Evolutionary conservation across 64 coral and sea anemone genomes (phyloP).

Genomic region (Actinia tenebrosa): DNA sequence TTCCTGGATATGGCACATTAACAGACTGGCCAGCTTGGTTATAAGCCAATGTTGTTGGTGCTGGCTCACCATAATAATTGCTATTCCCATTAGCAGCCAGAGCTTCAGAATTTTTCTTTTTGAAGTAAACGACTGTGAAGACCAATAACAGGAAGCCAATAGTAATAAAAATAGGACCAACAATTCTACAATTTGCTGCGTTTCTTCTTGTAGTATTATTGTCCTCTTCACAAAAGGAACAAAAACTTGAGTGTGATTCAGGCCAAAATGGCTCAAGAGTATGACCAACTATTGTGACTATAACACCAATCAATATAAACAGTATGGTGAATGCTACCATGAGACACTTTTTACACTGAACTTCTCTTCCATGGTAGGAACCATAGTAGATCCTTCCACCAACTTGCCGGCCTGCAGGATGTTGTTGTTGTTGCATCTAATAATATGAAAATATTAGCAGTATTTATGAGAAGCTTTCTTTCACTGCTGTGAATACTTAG

Average conservation of each 20-base stretch:
- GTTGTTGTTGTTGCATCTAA: neutral
- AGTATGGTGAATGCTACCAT: neutral
- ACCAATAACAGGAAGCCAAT: neutral
- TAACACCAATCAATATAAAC: neutral
- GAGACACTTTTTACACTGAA: neutral
- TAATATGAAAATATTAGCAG: neutral
- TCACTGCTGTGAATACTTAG: too few relatives aligned
- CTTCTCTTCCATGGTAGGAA: neutral
- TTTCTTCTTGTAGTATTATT: neutral
- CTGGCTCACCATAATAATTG: neutral
- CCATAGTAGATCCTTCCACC: neutral
- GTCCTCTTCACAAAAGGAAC: neutral
- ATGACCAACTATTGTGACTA: constrained; percentile 8
- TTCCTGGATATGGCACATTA: neutral
- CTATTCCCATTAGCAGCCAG: neutral
- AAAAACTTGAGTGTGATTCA: neutral
- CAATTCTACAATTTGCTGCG: neutral
- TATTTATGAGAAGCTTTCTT: neutral
- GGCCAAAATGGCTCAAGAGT: neutral
- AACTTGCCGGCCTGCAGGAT: neutral
- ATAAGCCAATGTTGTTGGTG: constrained; percentile 7
- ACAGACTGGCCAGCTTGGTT: neutral
- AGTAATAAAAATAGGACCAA: neutral
- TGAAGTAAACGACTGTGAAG: neutral
- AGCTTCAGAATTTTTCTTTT: neutral